Evolutionary conservation across 2,113 vertebrate genomes (phyloP), one percentile per base, ranked within the genome.

Genomic region (Columba livia): DNA sequence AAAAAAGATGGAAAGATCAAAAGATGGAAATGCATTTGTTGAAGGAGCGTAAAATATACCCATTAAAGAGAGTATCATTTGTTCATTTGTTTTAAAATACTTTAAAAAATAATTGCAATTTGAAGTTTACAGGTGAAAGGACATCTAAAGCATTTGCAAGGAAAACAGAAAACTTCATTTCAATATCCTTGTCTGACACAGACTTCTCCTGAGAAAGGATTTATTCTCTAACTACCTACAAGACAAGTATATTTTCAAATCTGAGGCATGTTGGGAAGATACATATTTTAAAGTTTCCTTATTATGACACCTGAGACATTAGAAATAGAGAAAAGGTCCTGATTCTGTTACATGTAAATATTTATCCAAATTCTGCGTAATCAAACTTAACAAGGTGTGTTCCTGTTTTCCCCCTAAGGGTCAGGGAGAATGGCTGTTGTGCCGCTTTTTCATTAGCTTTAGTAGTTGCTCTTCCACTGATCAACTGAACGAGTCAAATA

Each of bases 51-150:
- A 28, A 72, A 56, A n/a, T 8, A 1, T 44, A 2, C 1, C 15
- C 11, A 21, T 53, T 77, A 21, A 62, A 36, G 7, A 57, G 5
- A 10, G 3, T 24, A 1, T 14, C 0, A 26, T 47, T 65, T 67
- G 7, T 1, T 14, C 0, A 26, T 47, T 65, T 67, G 7, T 19
- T 78, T 58, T 14, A 36, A 28, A 79, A 88, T 23, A 40, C 2
- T 79, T 89, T 1, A 40, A 53, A 83, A 86, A 74, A 10, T 19
- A 53, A 10, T 15, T 50, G 26, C 1, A 24, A 42, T 47, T 18
- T 61, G 47, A 62, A 25, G 2, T 40, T 5, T 47, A 8, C 28
- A 19, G 12, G 1, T 3, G 1, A 3, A 67, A 71, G 7, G 15
- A 44, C 60, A 29, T 15, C 17, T 40, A 78, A 88, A 90, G 25